Conservation (phyloP, 2,113 vertebrate genomes). For the Ranitomeya variabilis region DNA sequence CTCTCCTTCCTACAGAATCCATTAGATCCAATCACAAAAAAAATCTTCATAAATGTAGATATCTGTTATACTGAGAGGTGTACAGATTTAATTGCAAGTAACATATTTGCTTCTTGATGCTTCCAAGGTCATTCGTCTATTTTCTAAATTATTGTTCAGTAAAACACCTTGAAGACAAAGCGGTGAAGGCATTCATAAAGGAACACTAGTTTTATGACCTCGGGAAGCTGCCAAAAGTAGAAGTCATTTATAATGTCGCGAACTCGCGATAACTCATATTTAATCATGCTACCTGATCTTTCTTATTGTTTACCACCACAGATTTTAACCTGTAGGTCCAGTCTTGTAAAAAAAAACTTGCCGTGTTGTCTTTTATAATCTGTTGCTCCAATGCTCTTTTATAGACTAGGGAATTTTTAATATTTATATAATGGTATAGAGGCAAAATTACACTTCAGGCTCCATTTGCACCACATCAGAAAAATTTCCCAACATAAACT, state of each 20-base stretch:
- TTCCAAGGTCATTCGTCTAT: not conserved
- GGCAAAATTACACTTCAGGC: not conserved
- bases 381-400: not conserved
- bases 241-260: not conserved
- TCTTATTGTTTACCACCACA: not conserved
- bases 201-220: conserved; percentile 3
- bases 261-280: conserved; percentile 5
- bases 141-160: not conserved
- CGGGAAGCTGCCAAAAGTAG: not conserved
- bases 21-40: not conserved
- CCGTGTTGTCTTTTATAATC: not conserved
- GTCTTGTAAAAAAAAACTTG: not conserved
- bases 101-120: not conserved
- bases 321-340: not conserved
- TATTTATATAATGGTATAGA: not conserved
- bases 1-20: not conserved
- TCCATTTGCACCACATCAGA: not conserved
- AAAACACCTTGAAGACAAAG: not conserved
- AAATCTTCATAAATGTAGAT: not conserved
- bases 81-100: not conserved
- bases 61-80: not conserved
- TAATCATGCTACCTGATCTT: not conserved
- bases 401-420: not conserved
- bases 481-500: too few species aligned
- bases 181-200: not conserved